Conservation (phyloP, 2,113 vertebrate genomes). For the Nasalis larvatus region DNA sequence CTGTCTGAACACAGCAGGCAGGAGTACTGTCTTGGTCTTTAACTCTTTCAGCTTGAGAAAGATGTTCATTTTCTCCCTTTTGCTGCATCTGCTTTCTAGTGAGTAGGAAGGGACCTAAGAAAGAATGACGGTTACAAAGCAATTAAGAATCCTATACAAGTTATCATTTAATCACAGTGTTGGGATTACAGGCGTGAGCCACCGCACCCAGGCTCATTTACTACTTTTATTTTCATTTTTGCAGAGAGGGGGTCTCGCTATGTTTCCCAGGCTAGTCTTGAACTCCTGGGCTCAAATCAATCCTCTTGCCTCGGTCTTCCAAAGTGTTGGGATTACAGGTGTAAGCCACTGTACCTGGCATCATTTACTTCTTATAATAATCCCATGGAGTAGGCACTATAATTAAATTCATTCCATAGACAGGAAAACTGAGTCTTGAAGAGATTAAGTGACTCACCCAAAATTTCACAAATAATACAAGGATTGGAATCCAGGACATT, state of each 20-base stretch:
- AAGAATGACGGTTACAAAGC: background rate
- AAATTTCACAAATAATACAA: background rate
- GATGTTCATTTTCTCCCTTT: background rate
- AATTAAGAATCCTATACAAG: background rate
- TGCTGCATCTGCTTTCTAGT: background rate
- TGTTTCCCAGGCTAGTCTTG: too few species aligned
- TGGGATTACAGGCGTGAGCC: too few species aligned
- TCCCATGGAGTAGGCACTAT: background rate
- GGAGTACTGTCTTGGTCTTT: background rate
- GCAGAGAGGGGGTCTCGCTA: too few species aligned
- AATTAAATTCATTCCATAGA: conserved; percentile 17
- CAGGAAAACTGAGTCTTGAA: background rate
- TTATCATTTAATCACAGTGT: background rate
- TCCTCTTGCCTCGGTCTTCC: too few species aligned
- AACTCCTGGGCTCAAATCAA: too few species aligned
- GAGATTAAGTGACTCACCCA: background rate
- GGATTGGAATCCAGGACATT: background rate
- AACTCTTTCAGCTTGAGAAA: background rate
- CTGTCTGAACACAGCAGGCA: background rate
- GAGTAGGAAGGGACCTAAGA: conserved; percentile 10
- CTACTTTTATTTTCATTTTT: too few species aligned
- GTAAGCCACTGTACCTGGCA: too few species aligned
- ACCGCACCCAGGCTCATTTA: too few species aligned
- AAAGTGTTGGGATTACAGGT: too few species aligned
- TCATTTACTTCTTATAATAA: background rate